Evolutionary conservation across 2,888 invertebrate species (phyloP), one percentile per base, ranked within the genome.

Genomic region (Ceraclea dissimilis): DNA sequence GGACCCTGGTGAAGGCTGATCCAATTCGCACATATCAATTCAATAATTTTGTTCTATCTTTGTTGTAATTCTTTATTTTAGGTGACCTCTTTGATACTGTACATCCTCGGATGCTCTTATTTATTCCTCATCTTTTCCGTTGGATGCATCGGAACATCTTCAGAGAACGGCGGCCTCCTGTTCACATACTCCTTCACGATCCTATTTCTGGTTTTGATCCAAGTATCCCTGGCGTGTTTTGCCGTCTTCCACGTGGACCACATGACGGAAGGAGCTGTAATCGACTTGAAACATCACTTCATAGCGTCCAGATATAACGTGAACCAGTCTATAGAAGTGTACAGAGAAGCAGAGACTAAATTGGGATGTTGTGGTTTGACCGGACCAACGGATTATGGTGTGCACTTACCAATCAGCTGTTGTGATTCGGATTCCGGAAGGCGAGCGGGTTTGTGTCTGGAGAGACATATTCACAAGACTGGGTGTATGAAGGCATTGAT

Each of bases 181-280:
- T 55, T 55, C 20, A 31, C 49, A 22, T 55, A 55, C 18, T 55
- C 55, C 13, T 50, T 55, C 16, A 43, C 49, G 16, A 21, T 55
- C 19, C 46, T 55, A 17, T 50, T 55, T 20, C 46, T 55, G 11
- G 43, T 51, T 17, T 22, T 55, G 19, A 16, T 55, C 10, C 55
- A 55, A 31, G 26, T 55, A 11, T 26, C 44, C 4, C 19, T 55
- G 10, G 55, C 55, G 10, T 55, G 55, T 22, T 55, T 55, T 31
- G 44, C 55, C 17, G 55, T 55, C 2, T 20, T 55, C n/a, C 55
- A 55, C 26, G 55, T 51, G 19, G 55, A 55, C 19, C n/a, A 43
- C 11, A 16, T 51, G 17, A 51, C 44, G 4, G n/a, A 13, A 1
- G 8, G 8, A n/a, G 20, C 49, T 18, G 33, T 18, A 6, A 55